phyloP scores from a whole-genome alignment of 1,140 invertebrate genomes.

The Pogonognathellus flavescens region DNA sequence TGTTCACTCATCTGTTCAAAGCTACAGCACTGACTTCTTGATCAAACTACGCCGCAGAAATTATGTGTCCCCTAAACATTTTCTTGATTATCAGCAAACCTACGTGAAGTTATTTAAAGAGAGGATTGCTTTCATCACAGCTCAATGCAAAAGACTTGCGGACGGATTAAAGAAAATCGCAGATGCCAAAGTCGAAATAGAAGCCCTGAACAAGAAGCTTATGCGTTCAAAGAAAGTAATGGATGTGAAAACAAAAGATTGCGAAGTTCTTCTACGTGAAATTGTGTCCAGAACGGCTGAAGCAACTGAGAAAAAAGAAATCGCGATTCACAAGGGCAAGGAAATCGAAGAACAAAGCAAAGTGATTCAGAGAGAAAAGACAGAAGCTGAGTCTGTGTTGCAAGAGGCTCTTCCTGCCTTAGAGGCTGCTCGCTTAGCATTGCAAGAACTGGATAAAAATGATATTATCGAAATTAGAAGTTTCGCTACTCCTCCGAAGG shows the following conservation, averaged over 20 bases:
- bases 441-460: constrained; percentile 85
- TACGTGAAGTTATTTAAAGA: constrained; percentile 83
- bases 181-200: constrained; percentile 82
- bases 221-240: constrained; percentile 83
- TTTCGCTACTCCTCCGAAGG: constrained; percentile 89
- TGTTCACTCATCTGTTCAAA: constrained; percentile 81
- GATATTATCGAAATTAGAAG: constrained; percentile 93
- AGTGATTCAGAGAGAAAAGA: constrained; percentile 83
- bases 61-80: constrained; percentile 91
- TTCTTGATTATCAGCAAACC: constrained; percentile 85
- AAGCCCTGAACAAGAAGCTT: constrained; percentile 80
- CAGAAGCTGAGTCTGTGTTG: constrained; percentile 83
- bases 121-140: constrained; percentile 77
- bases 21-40: constrained; percentile 81
- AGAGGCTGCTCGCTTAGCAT: constrained; percentile 82
- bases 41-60: constrained; percentile 81
- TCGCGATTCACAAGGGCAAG: constrained; percentile 81
- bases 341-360: constrained; percentile 85
- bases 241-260: constrained; percentile 80
- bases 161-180: constrained; percentile 83
- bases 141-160: constrained; percentile 78
- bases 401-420: constrained; percentile 84
- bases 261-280: constrained; percentile 79
- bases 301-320: constrained; percentile 81
- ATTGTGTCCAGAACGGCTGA: constrained; percentile 75